Conservation (phyloP, 2,888 invertebrate species). For the Timema cristinae region DNA sequence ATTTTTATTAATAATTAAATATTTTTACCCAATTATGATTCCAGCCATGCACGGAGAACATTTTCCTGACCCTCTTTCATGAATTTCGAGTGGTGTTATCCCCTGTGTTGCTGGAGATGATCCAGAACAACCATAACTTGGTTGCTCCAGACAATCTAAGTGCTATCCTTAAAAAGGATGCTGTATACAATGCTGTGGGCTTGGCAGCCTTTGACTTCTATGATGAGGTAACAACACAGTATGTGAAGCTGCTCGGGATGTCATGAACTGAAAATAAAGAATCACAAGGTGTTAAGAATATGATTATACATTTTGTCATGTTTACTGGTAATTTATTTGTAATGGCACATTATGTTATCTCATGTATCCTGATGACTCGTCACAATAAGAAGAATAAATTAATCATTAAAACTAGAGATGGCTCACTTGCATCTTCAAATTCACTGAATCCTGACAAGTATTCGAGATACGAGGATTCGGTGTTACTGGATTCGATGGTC, state of each 20-base stretch:
- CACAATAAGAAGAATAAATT: too few species aligned
- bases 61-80: slow-evolving; percentile 80
- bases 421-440: too few species aligned
- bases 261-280: not conserved
- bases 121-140: slow-evolving; percentile 62
- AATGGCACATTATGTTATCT: not conserved
- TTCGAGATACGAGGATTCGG: too few species aligned
- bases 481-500: too few species aligned
- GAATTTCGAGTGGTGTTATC: slow-evolving; percentile 69
- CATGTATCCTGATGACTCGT: not conserved
- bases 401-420: too few species aligned
- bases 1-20: not conserved
- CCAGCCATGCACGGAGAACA: slow-evolving; percentile 82
- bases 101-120: slow-evolving; percentile 68
- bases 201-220: slow-evolving; percentile 84
- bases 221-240: slow-evolving; percentile 64
- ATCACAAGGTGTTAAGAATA: too few species aligned
- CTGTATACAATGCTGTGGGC: slow-evolving; percentile 89
- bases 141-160: slow-evolving; percentile 67
- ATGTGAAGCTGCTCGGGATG: not conserved
- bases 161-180: slow-evolving; percentile 82
- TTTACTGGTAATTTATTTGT: slow-evolving; percentile 18
- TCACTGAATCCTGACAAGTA: too few species aligned
- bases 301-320: not conserved
- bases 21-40: slow-evolving; percentile 1